These are phyloP conservation scores for Phenganax subtilis DNA, from an alignment of 92 coral and sea anemone species.

Conservation along the genomic window DNA sequence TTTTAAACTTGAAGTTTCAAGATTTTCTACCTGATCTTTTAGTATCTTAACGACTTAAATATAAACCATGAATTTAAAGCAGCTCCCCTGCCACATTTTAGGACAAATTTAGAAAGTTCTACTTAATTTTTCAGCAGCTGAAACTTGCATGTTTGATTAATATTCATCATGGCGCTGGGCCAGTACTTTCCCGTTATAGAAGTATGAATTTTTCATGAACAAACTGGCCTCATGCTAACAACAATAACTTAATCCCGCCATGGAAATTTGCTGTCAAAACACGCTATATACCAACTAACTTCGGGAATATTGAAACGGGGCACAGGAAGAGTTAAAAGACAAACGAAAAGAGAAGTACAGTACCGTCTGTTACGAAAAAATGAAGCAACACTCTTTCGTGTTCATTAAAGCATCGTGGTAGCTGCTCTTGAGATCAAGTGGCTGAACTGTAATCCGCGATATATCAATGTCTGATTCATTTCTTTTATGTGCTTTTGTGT, in stretches of 20 bases:
- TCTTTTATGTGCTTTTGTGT: neutral
- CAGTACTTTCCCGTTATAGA: neutral
- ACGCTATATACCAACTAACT: neutral
- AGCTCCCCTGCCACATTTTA: neutral
- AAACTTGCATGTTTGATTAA: neutral
- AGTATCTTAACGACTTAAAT: neutral
- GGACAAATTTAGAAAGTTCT: neutral
- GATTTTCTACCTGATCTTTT: no score
- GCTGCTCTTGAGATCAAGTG: constrained; percentile 7
- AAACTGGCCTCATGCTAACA: neutral
- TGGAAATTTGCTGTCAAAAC: neutral
- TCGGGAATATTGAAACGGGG: neutral
- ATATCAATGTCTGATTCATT: neutral
- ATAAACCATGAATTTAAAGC: neutral
- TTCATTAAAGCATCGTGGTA: neutral
- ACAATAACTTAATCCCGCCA: constrained; percentile 3
- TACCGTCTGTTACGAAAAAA: no score
- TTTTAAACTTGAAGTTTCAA: no score
- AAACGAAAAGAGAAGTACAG: neutral
- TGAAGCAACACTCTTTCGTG: neutral
- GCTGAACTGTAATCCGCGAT: constrained; percentile 3
- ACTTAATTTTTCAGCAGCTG: neutral
- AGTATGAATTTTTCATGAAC: constrained; percentile 19
- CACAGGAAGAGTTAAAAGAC: neutral
- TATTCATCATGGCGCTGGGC: constrained; percentile 13